phyloP scores from a whole-genome alignment of 2,797 vertebrate genomes.

The Trachops cirrhosus region DNA sequence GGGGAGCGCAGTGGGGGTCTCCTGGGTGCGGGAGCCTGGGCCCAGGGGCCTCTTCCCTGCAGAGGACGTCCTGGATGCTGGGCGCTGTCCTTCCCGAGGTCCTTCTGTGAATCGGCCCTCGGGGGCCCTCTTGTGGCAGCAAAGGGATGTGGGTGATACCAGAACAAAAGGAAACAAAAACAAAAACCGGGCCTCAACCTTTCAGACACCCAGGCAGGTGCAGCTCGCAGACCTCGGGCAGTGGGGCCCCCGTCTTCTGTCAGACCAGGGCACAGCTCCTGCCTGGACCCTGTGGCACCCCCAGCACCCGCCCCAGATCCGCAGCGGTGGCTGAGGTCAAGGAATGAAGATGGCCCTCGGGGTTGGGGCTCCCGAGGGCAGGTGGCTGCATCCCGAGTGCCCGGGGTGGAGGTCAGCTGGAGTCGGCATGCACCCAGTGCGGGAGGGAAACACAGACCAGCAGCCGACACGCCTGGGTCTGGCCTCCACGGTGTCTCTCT shows the following conservation, averaged over 20 bases:
- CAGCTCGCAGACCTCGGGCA: rapidly evolving
- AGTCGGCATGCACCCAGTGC: rapidly evolving
- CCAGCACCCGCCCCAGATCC: rapidly evolving
- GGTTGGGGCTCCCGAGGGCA: neutral
- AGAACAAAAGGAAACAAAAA: neutral
- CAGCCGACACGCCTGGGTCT: rapidly evolving
- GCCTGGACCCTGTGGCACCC: neutral
- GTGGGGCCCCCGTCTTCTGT: neutral
- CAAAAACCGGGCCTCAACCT: neutral
- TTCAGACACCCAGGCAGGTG: neutral
- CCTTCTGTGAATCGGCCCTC: rapidly evolving
- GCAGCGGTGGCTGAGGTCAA: rapidly evolving
- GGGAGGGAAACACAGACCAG: too few relatives aligned
- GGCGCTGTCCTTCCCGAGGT: rapidly evolving
- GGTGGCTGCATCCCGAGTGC: rapidly evolving
- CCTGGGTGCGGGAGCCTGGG: neutral
- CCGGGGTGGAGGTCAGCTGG: neutral
- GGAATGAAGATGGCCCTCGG: rapidly evolving
- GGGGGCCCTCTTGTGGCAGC: conserved; percentile 21
- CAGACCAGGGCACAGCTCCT: neutral
- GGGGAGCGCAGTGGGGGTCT: rapidly evolving
- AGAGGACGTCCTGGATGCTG: neutral
- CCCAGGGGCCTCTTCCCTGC: neutral
- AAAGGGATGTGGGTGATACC: neutral
- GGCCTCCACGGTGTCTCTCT: neutral